These are phyloP conservation scores for Eilema sororculum DNA, from an alignment of 2,888 invertebrate species.

Conservation along the genomic window DNA sequence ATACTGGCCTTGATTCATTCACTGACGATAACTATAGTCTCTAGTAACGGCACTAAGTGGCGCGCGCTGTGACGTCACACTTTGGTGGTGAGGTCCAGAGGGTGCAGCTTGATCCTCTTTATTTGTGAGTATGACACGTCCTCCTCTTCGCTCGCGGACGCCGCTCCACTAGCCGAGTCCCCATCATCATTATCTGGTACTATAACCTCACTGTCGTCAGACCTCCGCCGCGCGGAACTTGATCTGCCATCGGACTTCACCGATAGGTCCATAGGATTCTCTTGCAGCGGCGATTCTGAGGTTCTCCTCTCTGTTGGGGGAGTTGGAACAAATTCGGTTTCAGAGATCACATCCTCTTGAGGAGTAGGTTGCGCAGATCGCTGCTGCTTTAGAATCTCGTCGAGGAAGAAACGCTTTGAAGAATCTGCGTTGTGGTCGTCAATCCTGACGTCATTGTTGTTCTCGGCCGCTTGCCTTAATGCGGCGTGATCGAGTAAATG, in stretches of 20 bases:
- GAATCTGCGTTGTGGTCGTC: constrained; percentile 89
- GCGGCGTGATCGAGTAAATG: constrained; percentile 82
- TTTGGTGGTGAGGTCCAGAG: constrained; percentile 90
- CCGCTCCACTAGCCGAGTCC: constrained; percentile 79
- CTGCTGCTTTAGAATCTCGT: constrained; percentile 92
- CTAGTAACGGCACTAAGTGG: constrained; percentile 59
- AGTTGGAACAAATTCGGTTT: constrained; percentile 83
- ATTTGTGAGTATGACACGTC: constrained; percentile 87
- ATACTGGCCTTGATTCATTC: constrained; percentile 81
- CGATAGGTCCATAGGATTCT: constrained; percentile 93
- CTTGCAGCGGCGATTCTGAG: constrained; percentile 88
- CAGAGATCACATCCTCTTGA: constrained; percentile 83
- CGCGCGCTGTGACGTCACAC: constrained; percentile 81
- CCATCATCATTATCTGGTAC: constrained; percentile 78
- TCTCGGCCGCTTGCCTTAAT: constrained; percentile 79
- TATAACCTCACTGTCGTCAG: constrained; percentile 84
- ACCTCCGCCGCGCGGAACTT: constrained; percentile 81
- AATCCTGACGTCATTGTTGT: constrained; percentile 83
- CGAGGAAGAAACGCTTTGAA: constrained; percentile 91
- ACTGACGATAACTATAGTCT: constrained; percentile 62
- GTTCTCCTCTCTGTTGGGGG: constrained; percentile 79
- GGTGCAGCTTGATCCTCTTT: constrained; percentile 87
- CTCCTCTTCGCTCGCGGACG: constrained; percentile 80
- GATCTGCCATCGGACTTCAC: constrained; percentile 90
- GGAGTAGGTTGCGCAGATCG: constrained; percentile 83